Evolutionary conservation across 2,888 invertebrate genomes (phyloP).

Genomic region (Habroteleia sp.): DNA sequence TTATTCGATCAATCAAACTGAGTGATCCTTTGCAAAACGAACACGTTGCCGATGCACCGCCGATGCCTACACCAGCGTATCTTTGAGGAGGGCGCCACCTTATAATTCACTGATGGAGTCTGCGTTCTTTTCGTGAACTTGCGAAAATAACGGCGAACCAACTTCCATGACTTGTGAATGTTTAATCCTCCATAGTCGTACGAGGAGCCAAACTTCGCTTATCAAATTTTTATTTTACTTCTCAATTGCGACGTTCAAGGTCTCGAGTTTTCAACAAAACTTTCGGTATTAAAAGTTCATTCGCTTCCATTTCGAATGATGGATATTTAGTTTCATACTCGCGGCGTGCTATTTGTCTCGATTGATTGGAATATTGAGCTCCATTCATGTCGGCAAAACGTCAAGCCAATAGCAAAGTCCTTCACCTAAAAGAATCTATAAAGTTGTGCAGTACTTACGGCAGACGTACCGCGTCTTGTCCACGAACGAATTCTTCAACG

Average conservation of each 20-base stretch:
- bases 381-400: conserved; percentile 5
- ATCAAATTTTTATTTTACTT: conserved; percentile 30
- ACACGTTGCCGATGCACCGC: conserved; percentile 19
- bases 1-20: conserved; percentile 66
- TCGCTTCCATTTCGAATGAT: conserved; percentile 15
- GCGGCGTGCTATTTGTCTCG: conserved; percentile 27
- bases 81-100: conserved; percentile 1
- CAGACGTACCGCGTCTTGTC: conserved; percentile 45
- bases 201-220: conserved; percentile 8
- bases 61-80: conserved; percentile 21
- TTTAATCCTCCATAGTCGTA: conserved; percentile 17
- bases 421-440: conserved; percentile 52
- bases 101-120: conserved; percentile 34
- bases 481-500: conserved; percentile 42
- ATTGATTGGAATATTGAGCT: conserved; percentile 31
- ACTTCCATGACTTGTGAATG: conserved; percentile 15
- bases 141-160: not conserved
- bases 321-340: conserved; percentile 47
- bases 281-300: conserved; percentile 35
- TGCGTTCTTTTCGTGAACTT: no score
- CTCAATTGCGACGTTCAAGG: conserved; percentile 14
- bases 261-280: conserved; percentile 17
- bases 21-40: conserved; percentile 61
- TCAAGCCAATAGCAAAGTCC: conserved; percentile 49
- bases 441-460: conserved; percentile 44